Evolutionary conservation across 2,888 invertebrate genomes (phyloP), one percentile per base, ranked within the genome.

Genomic region (Zaprionus lineosus): DNA sequence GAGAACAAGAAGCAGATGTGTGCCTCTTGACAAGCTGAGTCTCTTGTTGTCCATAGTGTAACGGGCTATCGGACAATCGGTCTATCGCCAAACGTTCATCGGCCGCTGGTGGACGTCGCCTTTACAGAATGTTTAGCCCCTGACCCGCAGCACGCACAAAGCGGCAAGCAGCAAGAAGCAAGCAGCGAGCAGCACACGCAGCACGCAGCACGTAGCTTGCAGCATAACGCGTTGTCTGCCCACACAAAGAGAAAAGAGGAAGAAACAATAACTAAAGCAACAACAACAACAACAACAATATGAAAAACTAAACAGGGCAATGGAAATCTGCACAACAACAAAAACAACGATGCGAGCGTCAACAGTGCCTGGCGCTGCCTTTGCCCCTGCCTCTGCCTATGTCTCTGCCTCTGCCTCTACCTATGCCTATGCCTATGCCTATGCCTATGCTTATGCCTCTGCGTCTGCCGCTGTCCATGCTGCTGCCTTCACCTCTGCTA

Each of bases 61-160:
- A 19, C 9, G 26, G 37, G 16, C 40, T 37, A 48, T 36, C 59
- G 58, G 21, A 48, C 40, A 31, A 48, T 36, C 59, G 58, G 21
- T 41, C 41, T 41, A 57, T 47, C 47, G 58, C 50, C 14, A 6
- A 14, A 2, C 14, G 31, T n/a, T 18, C 48, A 56, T 41, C 48
- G 43, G 44, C 31, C 15, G 33, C 16, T n/a, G n/a, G n/a, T n/a
- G n/a, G n/a, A n/a, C n/a, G n/a, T n/a, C 18, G 12, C 9, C 36
- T 19, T 46, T 52, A 44, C 28, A 19, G 56, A 56, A 39, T 9
- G 8, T 46, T 39, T 34, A 33, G 59, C 40, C 58, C 58, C 58
- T 58, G 58, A 58, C 58, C 58, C 62, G 39, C 37, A 46, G 46
- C 65, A 65, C 64, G 65, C 65, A 55, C 19, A 11, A 8, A n/a